Evolutionary conservation across 2,888 invertebrate genomes (phyloP), one percentile per base, ranked within the genome.

Genomic region (Drosophila putrida): DNA sequence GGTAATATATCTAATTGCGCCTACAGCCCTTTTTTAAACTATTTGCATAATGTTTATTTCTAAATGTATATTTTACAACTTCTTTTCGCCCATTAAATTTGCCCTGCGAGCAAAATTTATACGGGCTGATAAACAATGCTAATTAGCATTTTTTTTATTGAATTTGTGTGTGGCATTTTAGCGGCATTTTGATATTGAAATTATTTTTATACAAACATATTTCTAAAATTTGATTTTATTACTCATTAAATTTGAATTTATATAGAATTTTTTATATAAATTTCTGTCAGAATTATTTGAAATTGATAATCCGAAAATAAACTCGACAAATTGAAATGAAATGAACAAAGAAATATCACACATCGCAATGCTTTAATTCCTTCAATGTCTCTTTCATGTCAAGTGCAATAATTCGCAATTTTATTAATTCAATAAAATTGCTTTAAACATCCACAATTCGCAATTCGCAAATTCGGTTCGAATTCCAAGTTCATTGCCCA

Each of bases 401-500:
- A 75, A 70, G 63, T 75, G 76, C 53, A 70, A 70, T 64, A 58
- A 64, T 60, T 50, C 44, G 60, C 55, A 35, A 53, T 54, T 64
- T 57, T 39, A 55, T 64, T 55, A 80, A 80, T 65, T 75, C 76
- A 75, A 76, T 75, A 61, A 75, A 75, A 80, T 75, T 58, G 77
- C 46, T 61, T 80, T 80, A 50, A 61, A 20, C 76, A 61, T 27
- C 47, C 47, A 47, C 8, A 27, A 27, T 50, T 55, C 39, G 51
- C 70, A 43, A 63, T 60, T 57, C 44, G 47, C 8, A 36, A 36
- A 39, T 53, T 53, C 35, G 35, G 15, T 57, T 58, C 36, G 15
- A 47, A 27, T 66, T 55, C n/a, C 79, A 88, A 82, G 89, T 88
- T 86, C 89, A 88, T 80, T 88, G 87, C 46, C 80, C 80, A 88